phyloP scores from a whole-genome alignment of 2,797 vertebrate species.

The Nannoperca obscura region DNA sequence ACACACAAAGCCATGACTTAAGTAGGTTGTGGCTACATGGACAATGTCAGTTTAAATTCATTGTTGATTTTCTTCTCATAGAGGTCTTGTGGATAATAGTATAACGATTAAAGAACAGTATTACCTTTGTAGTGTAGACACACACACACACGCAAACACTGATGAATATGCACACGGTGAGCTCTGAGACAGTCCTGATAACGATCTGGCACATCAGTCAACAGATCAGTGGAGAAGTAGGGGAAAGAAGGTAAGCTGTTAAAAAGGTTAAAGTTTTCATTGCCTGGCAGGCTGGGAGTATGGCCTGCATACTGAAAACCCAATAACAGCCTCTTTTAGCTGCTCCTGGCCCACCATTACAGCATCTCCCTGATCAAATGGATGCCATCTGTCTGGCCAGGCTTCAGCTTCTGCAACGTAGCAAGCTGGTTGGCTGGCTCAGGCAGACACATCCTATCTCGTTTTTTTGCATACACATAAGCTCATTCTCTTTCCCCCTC shows the following conservation, averaged over 20 bases:
- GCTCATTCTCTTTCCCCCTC: conserved; percentile 9
- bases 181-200: conserved; percentile 14
- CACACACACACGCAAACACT: conserved; percentile 14
- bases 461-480: conserved; percentile 56
- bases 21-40: too few relatives aligned
- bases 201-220: conserved; percentile 29
- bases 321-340: conserved; percentile 72
- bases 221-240: conserved; percentile 27
- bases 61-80: neutral
- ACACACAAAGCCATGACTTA: neutral
- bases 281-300: conserved; percentile 54
- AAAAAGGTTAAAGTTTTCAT: conserved; percentile 74
- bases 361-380: conserved; percentile 77
- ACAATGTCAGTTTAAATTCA: neutral
- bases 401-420: conserved; percentile 51
- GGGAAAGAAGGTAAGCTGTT: conserved; percentile 53
- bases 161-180: conserved; percentile 22
- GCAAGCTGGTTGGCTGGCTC: conserved; percentile 59
- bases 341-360: conserved; percentile 69
- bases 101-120: neutral
- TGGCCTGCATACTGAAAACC: conserved; percentile 59
- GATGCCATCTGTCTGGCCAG: conserved; percentile 78
- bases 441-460: conserved; percentile 32
- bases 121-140: neutral
- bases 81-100: neutral